A percentile compares a stretch with the other conserved stretches of the same genome.
These are phyloP conservation scores for Ruditapes philippinarum DNA, from an alignment of 1,140 invertebrate species.

Conservation along the genomic window DNA sequence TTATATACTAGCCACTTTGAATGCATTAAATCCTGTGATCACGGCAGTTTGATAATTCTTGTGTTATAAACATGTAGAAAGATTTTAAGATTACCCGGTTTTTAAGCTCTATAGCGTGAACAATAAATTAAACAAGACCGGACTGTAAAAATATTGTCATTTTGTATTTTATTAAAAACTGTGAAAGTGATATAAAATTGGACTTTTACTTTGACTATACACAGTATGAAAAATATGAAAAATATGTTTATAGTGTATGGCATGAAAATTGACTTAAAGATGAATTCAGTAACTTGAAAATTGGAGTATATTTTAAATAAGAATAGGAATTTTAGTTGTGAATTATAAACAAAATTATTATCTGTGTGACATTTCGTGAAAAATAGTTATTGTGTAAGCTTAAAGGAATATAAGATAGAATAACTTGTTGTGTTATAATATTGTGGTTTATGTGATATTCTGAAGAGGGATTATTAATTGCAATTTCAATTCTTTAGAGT, in stretches of 20 bases:
- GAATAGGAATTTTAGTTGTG: too few species aligned
- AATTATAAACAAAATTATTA: too few species aligned
- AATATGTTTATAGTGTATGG: too few species aligned
- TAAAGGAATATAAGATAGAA: too few species aligned
- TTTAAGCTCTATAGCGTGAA: not conserved
- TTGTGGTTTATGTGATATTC: not conserved
- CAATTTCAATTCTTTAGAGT: not conserved
- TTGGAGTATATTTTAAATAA: not conserved
- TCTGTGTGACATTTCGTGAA: too few species aligned
- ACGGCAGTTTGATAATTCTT: not conserved
- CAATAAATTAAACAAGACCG: not conserved
- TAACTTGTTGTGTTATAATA: too few species aligned
- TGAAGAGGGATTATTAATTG: not conserved
- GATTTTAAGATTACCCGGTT: not conserved
- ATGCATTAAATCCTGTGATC: not conserved
- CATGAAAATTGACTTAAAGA: too few species aligned
- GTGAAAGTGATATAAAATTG: not conserved
- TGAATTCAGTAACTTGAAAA: constrained; percentile 5
- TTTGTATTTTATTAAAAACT: not conserved
- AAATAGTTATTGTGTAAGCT: too few species aligned
- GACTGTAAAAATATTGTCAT: not conserved
- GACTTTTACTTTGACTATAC: not conserved
- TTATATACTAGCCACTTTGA: not conserved
- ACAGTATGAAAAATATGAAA: too few species aligned
- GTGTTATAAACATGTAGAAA: not conserved